Percentiles rank a stretch among this genome's conserved stretches.
These are phyloP conservation scores for Tragelaphus eurycerus DNA, from an alignment of 2,797 vertebrate species.

Conservation along the genomic window DNA sequence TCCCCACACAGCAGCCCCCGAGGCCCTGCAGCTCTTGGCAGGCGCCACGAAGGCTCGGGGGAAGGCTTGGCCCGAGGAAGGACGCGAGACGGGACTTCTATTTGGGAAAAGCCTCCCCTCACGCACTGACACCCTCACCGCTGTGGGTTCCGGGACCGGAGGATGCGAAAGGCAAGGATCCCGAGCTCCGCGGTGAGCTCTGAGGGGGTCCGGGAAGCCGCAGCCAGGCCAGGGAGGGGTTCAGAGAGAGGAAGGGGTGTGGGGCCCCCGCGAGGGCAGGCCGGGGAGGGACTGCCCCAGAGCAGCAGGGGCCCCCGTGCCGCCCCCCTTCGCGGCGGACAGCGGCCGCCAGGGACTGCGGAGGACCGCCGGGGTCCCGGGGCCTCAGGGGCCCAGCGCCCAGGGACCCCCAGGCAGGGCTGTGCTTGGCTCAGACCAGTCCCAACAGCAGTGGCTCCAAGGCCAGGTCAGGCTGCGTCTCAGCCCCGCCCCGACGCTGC, in stretches of 20 bases:
- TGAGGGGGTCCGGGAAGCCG: background rate
- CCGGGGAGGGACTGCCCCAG: background rate
- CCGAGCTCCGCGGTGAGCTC: too few relatives aligned
- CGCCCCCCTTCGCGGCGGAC: too few relatives aligned
- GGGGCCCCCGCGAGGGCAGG: background rate
- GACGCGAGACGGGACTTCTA: background rate
- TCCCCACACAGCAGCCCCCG: background rate
- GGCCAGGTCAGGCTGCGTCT: background rate
- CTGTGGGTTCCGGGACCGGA: background rate
- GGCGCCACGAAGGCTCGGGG: fast-evolving
- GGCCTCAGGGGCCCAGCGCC: fast-evolving
- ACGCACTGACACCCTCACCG: fast-evolving
- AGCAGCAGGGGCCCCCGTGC: too few relatives aligned
- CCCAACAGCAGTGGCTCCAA: background rate
- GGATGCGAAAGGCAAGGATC: background rate
- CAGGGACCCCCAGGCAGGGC: too few relatives aligned
- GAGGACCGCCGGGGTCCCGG: background rate
- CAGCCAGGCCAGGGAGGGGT: background rate
- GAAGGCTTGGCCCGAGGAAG: background rate
- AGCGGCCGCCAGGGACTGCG: background rate
- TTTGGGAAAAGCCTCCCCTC: background rate
- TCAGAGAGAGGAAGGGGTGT: background rate
- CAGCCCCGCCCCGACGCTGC: background rate
- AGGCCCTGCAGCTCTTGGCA: background rate
- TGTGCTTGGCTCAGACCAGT: fast-evolving